phyloP scores from a whole-genome alignment of 92 coral and sea anemone species.

The Ricordea florida region DNA sequence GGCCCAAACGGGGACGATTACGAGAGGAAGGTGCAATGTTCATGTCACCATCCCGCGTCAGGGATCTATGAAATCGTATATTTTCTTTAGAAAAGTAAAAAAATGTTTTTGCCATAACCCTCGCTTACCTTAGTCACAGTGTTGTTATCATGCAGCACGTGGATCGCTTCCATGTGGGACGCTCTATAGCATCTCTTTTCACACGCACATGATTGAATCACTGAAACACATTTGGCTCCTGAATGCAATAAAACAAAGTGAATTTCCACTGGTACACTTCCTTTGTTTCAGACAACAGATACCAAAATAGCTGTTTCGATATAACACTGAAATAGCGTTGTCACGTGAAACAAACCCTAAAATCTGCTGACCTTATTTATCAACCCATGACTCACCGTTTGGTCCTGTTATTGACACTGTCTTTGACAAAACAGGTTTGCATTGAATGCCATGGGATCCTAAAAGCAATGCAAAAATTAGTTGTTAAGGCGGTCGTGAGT shows the following conservation, averaged over 20 bases:
- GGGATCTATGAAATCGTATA: too few species aligned
- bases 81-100: too few species aligned
- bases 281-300: too few species aligned
- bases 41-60: too few species aligned
- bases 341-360: too few species aligned
- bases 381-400: constrained; percentile 46
- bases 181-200: constrained; percentile 61
- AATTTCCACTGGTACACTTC: too few species aligned
- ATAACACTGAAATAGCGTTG: too few species aligned
- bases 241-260: background rate
- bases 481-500: background rate
- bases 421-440: constrained; percentile 63
- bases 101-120: background rate
- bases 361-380: background rate
- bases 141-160: constrained; percentile 26
- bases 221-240: constrained; percentile 70
- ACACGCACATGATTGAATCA: constrained; percentile 68
- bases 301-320: too few species aligned
- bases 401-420: constrained; percentile 67
- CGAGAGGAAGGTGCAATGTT: too few species aligned
- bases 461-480: background rate
- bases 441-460: constrained; percentile 34
- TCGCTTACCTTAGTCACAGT: constrained; percentile 26
- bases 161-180: constrained; percentile 63
- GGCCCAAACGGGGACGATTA: too few species aligned